phyloP scores from a whole-genome alignment of 2,113 vertebrate genomes.

The Sprattus sprattus region DNA sequence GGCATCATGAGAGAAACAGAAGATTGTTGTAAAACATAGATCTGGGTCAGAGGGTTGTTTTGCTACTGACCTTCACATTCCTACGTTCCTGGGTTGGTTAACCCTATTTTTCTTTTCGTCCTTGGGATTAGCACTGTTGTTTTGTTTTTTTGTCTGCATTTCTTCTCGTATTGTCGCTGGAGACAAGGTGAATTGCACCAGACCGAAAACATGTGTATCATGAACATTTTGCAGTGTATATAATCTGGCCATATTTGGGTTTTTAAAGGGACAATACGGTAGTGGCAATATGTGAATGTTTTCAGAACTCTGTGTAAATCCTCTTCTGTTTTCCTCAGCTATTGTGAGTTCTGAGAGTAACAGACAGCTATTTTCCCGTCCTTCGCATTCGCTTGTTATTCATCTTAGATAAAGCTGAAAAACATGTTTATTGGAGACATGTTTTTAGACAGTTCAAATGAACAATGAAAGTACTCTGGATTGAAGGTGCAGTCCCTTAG shows the following conservation, averaged over 20 bases:
- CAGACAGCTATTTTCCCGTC: no score
- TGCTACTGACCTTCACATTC: background rate
- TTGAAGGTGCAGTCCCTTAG: no score
- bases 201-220: background rate
- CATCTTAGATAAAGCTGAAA: no score
- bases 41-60: background rate
- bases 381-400: no score
- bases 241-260: rapidly evolving
- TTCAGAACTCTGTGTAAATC: no score
- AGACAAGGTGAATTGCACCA: background rate
- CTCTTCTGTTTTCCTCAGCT: no score
- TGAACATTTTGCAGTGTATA: background rate
- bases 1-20: slow-evolving; percentile 1
- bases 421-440: no score
- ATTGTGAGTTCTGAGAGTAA: no score
- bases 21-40: background rate
- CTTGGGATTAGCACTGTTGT: background rate
- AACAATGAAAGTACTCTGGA: no score
- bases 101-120: background rate
- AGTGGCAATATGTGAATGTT: no score
- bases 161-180: background rate
- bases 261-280: no score
- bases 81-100: background rate
- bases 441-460: no score
- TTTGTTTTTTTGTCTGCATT: background rate